phyloP scores from a whole-genome alignment of 2,888 invertebrate genomes.

The Altica lythri region DNA sequence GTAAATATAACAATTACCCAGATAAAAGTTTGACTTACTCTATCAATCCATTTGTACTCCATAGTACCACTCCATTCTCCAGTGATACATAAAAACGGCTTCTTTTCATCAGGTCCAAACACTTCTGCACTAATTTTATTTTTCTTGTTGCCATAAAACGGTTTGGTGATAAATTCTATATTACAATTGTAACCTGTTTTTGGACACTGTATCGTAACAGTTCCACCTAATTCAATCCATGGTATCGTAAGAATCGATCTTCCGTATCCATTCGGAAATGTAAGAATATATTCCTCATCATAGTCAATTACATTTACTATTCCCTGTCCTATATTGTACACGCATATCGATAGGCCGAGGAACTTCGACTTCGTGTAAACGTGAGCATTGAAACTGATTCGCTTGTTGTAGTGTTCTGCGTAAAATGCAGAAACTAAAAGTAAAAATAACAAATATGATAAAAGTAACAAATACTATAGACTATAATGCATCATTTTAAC shows the following conservation, averaged over 20 bases:
- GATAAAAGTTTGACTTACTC: too few species aligned
- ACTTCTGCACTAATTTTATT: conserved; percentile 87
- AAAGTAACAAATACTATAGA: neutral
- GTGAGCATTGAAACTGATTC: conserved; percentile 91
- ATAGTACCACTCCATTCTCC: conserved; percentile 98
- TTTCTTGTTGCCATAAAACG: conserved; percentile 96
- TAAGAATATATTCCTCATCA: conserved; percentile 92
- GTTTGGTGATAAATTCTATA: conserved; percentile 96
- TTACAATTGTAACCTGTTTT: conserved; percentile 90
- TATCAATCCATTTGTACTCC: conserved; percentile 87
- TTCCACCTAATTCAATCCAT: conserved; percentile 98
- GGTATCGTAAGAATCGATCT: conserved; percentile 97
- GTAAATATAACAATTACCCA: too few species aligned
- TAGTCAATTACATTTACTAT: conserved; percentile 86
- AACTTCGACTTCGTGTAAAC: conserved; percentile 99
- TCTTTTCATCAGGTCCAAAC: conserved; percentile 79
- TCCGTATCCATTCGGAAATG: conserved; percentile 98
- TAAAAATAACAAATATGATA: conserved; percentile 11
- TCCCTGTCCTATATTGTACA: conserved; percentile 95
- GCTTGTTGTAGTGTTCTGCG: conserved; percentile 91
- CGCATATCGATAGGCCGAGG: conserved; percentile 95
- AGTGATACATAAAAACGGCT: conserved; percentile 83
- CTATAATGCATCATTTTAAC: too few species aligned
- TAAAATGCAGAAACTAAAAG: conserved; percentile 94
- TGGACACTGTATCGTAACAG: conserved; percentile 85